A percentile compares a stretch with the other conserved stretches of the same genome.
Evolutionary conservation across 2,113 vertebrate genomes (phyloP).

Genomic region (Sciurus niger): DNA sequence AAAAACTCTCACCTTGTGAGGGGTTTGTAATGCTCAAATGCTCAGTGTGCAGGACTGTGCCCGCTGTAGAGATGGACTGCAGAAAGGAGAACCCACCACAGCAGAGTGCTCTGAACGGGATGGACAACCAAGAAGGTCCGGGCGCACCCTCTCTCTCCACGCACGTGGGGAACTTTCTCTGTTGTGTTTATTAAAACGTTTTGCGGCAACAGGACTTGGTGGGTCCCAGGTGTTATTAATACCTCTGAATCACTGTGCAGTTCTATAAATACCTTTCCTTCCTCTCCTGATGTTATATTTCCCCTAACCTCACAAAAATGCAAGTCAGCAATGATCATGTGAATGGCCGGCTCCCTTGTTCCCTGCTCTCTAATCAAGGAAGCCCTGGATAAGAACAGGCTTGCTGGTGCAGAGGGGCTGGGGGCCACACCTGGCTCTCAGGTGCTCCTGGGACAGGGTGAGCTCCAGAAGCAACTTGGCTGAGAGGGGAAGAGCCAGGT

Average conservation of each 20-base stretch:
- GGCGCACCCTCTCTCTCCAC: fast-evolving
- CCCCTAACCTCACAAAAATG: not conserved
- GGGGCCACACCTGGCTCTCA: no score
- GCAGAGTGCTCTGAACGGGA: not conserved
- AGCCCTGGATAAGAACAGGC: not conserved
- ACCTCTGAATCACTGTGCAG: constrained; percentile 39
- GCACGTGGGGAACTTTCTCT: not conserved
- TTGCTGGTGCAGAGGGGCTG: not conserved
- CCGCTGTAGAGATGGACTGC: not conserved
- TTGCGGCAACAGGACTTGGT: not conserved
- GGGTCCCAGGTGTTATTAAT: constrained; percentile 62
- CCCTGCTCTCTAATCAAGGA: not conserved
- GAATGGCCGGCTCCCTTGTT: not conserved
- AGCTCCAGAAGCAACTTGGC: not conserved
- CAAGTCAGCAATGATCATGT: constrained; percentile 15
- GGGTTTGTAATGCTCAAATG: not conserved
- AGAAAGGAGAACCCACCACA: no score
- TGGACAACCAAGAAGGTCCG: no score
- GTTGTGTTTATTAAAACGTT: constrained; percentile 61
- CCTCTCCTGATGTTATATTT: not conserved
- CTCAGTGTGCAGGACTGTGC: not conserved
- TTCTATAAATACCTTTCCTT: constrained; percentile 59
- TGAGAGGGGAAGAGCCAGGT: not conserved
- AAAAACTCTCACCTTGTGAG: not conserved
- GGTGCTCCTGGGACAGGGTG: fast-evolving